Conservation (phyloP, 1,140 invertebrate genomes). For the Phenacoccus solenopsis region DNA sequence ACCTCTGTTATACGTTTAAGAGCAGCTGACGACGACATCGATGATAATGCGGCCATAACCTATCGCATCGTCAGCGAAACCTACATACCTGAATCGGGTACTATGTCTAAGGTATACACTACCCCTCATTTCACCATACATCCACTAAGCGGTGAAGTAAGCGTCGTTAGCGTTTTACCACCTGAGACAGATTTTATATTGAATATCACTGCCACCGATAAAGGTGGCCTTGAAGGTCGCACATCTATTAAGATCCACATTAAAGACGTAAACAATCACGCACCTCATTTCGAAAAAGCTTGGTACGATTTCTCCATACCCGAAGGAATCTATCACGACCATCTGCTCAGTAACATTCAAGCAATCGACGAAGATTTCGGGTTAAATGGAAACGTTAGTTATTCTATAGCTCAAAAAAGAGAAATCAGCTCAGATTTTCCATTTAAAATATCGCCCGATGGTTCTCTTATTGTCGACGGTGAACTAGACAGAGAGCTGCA, state of each 20-base stretch:
- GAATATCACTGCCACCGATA: conserved; percentile 62
- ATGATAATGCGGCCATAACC: conserved; percentile 55
- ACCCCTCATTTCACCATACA: conserved; percentile 57
- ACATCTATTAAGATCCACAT: conserved; percentile 53
- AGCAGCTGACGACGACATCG: conserved; percentile 69
- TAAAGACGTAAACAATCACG: conserved; percentile 74
- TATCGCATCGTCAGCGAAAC: conserved; percentile 58
- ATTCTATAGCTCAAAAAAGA: conserved; percentile 45
- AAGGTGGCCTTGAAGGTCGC: conserved; percentile 52
- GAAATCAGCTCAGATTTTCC: conserved; percentile 42
- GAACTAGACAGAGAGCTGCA: conserved; percentile 62
- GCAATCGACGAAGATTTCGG: conserved; percentile 64
- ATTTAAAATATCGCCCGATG: conserved; percentile 57
- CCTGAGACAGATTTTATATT: conserved; percentile 64
- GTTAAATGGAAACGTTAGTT: conserved; percentile 59
- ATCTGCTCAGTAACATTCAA: conserved; percentile 56
- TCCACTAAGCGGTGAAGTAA: conserved; percentile 55
- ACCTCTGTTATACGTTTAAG: conserved; percentile 61
- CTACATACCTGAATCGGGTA: conserved; percentile 39
- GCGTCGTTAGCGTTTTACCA: conserved; percentile 44
- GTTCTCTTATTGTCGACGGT: conserved; percentile 61
- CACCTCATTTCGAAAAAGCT: conserved; percentile 63
- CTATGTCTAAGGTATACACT: conserved; percentile 27
- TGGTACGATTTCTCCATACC: conserved; percentile 71
- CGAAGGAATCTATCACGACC: conserved; percentile 58